A percentile compares a stretch with the other conserved stretches of the same genome.
Evolutionary conservation across 2,888 invertebrate genomes (phyloP).

Genomic region (Rhorus exstirpatorius): DNA sequence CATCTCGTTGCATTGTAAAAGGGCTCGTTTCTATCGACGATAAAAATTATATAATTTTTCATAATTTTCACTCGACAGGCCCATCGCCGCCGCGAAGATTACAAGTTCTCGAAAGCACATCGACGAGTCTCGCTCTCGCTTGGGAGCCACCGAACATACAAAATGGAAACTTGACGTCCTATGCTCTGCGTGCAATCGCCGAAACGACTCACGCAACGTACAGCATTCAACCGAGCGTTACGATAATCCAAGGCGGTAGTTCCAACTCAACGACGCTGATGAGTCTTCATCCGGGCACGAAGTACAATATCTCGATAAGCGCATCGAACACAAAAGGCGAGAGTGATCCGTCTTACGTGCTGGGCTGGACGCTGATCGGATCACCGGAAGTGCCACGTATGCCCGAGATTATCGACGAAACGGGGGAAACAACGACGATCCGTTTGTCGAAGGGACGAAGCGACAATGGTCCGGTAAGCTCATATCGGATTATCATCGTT

Average conservation of each 20-base stretch:
- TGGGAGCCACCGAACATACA: constrained; percentile 86
- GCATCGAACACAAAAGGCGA: constrained; percentile 89
- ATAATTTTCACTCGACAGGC: constrained; percentile 80
- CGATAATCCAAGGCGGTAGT: constrained; percentile 81
- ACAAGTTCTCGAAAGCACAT: constrained; percentile 87
- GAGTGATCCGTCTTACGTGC: constrained; percentile 88
- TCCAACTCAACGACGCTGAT: constrained; percentile 83
- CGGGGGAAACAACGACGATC: constrained; percentile 89
- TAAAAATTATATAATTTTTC: too few species aligned
- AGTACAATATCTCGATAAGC: constrained; percentile 91
- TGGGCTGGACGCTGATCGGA: constrained; percentile 91
- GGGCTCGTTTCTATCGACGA: too few species aligned
- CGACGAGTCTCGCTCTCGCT: constrained; percentile 82
- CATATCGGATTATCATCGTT: constrained; percentile 92
- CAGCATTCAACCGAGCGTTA: constrained; percentile 78
- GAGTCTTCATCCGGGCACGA: constrained; percentile 90
- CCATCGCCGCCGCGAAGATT: constrained; percentile 91
- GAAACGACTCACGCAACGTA: constrained; percentile 80
- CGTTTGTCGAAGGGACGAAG: constrained; percentile 90
- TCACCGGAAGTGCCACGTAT: constrained; percentile 89
- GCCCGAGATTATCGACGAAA: constrained; percentile 89
- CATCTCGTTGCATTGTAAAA: too few species aligned
- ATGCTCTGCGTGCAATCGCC: constrained; percentile 84
- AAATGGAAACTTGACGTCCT: constrained; percentile 86
- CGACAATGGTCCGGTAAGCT: constrained; percentile 92